Percentiles rank a stretch among this genome's conserved stretches.
These are phyloP conservation scores for Nebria ingens DNA, from an alignment of 1,140 invertebrate species.

Conservation along the genomic window DNA sequence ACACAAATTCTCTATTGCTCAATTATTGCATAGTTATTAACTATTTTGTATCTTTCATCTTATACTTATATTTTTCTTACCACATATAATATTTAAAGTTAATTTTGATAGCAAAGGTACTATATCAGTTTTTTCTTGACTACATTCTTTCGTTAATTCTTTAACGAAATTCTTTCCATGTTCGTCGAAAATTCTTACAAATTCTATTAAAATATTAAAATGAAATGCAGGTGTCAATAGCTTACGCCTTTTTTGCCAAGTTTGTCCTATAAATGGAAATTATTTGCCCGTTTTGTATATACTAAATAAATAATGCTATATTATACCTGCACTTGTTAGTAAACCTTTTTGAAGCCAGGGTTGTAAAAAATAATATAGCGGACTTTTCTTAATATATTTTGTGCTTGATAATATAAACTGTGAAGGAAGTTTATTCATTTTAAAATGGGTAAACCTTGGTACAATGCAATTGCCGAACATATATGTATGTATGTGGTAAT, in stretches of 20 bases:
- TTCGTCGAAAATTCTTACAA: constrained; percentile 58
- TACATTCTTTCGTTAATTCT: constrained; percentile 8
- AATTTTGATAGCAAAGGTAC: neutral
- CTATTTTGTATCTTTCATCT: neutral
- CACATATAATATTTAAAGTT: neutral
- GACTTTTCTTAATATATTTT: constrained; percentile 5
- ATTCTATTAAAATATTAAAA: constrained; percentile 69
- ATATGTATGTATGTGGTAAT: no score
- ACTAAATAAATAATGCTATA: neutral
- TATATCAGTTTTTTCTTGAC: neutral
- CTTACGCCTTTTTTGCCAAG: constrained; percentile 64
- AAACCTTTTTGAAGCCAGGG: neutral
- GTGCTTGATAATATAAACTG: constrained; percentile 1
- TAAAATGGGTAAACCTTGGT: no score
- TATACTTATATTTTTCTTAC: neutral
- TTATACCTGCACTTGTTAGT: neutral
- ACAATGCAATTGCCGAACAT: no score
- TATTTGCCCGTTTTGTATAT: neutral
- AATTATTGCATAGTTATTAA: neutral
- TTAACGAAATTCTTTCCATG: constrained; percentile 46
- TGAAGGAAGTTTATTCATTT: neutral
- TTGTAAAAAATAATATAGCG: constrained; percentile 3
- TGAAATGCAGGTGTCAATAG: constrained; percentile 74
- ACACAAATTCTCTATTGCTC: no score
- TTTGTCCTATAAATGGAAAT: constrained; percentile 39